Evolutionary conservation across 2,113 vertebrate species (phyloP).

Genomic region (Scolopax mira): DNA sequence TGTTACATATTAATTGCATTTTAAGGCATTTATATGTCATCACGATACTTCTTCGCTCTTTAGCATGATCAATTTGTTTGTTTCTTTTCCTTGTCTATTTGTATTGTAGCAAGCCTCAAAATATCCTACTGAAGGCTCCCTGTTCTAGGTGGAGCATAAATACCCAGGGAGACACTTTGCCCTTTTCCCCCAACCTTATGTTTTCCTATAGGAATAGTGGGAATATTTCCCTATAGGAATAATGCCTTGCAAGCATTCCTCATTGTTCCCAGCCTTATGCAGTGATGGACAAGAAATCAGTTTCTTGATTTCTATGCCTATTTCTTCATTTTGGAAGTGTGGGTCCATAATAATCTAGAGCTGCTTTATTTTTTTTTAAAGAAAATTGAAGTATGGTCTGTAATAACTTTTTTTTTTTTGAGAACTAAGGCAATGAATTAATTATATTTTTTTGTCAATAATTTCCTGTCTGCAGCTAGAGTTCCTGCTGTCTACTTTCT

Average conservation of each 20-base stretch:
- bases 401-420: background rate
- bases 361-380: background rate
- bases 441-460: background rate
- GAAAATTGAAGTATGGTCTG: background rate
- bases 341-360: rapidly evolving
- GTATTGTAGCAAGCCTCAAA: background rate
- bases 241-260: background rate
- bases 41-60: background rate
- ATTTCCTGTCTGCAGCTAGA: background rate
- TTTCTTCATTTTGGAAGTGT: background rate
- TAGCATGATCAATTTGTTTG: background rate
- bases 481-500: background rate
- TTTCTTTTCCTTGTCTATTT: background rate
- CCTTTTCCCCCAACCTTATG: background rate
- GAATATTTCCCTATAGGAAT: no score
- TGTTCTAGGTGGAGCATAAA: background rate
- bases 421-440: background rate
- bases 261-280: background rate
- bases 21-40: background rate
- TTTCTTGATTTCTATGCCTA: background rate
- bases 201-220: background rate
- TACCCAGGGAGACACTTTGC: background rate
- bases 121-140: background rate
- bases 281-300: no score
- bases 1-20: background rate